Evolutionary conservation across 2,888 invertebrate genomes (phyloP).

Genomic region (Lydus trimaculatus): DNA sequence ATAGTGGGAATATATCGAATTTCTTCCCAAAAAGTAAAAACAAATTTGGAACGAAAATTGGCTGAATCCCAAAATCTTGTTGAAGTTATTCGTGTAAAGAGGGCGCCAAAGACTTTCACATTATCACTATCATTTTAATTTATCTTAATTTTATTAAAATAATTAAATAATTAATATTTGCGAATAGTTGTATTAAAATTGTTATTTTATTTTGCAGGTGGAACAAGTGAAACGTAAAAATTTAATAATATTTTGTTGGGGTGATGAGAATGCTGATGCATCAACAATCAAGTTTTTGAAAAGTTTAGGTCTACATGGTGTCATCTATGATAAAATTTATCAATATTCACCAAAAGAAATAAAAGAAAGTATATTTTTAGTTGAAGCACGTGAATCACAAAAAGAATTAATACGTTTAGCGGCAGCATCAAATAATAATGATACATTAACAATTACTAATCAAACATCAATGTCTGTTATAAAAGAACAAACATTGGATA

Average conservation of each 20-base stretch:
- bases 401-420: constrained; percentile 65
- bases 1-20: too few relatives aligned
- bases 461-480: constrained; percentile 18
- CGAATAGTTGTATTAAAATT: background rate
- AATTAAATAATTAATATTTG: background rate
- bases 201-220: constrained; percentile 63
- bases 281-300: constrained; percentile 86
- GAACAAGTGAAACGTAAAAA: constrained; percentile 80
- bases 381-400: constrained; percentile 80
- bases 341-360: constrained; percentile 74
- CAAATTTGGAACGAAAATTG: too few relatives aligned
- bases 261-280: constrained; percentile 92
- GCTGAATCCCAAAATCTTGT: too few relatives aligned
- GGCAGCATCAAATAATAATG: constrained; percentile 53
- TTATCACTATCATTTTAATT: background rate
- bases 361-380: constrained; percentile 83
- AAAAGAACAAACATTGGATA: constrained; percentile 55
- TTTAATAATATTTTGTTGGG: constrained; percentile 95
- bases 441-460: constrained; percentile 37
- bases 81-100: background rate
- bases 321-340: constrained; percentile 95
- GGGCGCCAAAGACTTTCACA: background rate
- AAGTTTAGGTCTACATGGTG: constrained; percentile 89
- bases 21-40: too few relatives aligned
- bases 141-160: background rate